phyloP scores from a whole-genome alignment of 2,113 vertebrate species.

The Illadopsis cleaveri region DNA sequence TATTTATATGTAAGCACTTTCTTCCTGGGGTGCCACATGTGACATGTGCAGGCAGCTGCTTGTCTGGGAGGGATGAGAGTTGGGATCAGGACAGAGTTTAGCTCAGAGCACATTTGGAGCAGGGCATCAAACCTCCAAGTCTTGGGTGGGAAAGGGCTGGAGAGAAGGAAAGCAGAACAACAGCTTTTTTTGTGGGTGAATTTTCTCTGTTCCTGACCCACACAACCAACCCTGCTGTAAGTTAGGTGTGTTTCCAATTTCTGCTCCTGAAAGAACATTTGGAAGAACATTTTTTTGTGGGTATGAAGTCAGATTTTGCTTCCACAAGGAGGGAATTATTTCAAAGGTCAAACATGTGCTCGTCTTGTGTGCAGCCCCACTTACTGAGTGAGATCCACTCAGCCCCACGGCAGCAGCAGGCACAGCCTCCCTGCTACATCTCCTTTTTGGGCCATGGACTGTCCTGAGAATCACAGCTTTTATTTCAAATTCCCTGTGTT shows the following conservation, averaged over 20 bases:
- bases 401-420: not conserved
- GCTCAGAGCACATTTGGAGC: not conserved
- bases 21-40: rapidly evolving
- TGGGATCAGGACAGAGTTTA: not conserved
- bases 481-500: not conserved
- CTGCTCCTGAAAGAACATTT: not conserved
- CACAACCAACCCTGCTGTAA: not conserved
- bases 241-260: not conserved
- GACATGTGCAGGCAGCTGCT: rapidly evolving
- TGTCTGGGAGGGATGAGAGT: not conserved
- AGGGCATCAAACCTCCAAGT: not conserved
- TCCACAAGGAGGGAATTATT: not conserved
- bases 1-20: not conserved
- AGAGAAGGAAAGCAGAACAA: not conserved
- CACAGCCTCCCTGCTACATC: not conserved
- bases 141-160: not conserved
- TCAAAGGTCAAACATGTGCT: not conserved
- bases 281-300: not conserved
- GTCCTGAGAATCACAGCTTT: not conserved
- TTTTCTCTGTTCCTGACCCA: not conserved
- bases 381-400: not conserved
- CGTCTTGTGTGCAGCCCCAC: rapidly evolving
- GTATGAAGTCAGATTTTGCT: not conserved
- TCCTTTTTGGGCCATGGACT: not conserved
- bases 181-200: not conserved